These are phyloP conservation scores for Drosophila formosana DNA, from an alignment of 2,888 invertebrate genomes.

Conservation along the genomic window DNA sequence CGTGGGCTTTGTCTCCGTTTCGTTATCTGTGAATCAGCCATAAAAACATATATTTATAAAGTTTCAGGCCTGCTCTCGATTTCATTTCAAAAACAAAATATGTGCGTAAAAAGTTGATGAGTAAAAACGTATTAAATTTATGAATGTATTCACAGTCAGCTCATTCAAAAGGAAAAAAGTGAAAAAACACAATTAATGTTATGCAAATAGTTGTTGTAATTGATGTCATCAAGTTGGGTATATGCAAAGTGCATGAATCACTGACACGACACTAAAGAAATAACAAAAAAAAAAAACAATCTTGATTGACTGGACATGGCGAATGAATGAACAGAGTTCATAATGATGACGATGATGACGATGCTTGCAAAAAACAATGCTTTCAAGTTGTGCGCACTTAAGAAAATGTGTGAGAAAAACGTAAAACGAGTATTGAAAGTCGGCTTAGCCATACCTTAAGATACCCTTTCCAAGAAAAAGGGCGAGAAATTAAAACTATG, in stretches of 20 bases:
- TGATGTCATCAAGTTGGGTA: conserved; percentile 40
- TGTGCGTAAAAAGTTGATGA: conserved; percentile 46
- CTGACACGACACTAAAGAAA: conserved; percentile 12
- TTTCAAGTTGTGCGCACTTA: conserved; percentile 23
- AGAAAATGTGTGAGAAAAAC: conserved; percentile 17
- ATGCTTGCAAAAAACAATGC: conserved; percentile 13
- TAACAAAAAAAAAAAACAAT: conserved; percentile 19
- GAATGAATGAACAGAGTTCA: conserved; percentile 24
- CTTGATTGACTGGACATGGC: conserved; percentile 17
- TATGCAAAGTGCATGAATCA: conserved; percentile 49
- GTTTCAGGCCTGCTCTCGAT: conserved; percentile 10
- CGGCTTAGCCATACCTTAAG: conserved; percentile 6
- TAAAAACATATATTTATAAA: neutral
- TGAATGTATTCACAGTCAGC: conserved; percentile 32
- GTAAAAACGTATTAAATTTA: conserved; percentile 6
- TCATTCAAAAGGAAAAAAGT: conserved; percentile 16
- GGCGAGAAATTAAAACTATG: neutral
- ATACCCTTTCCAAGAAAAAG: conserved; percentile 12
- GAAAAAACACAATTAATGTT: conserved; percentile 4
- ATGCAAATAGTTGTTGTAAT: conserved; percentile 14
- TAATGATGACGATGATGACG: conserved; percentile 8
- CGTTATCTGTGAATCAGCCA: conserved; percentile 75
- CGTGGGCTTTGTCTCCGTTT: conserved; percentile 86
- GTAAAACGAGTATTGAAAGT: neutral
- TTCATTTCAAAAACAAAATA: conserved; percentile 11